Conservation (phyloP, 2,888 invertebrate species). For the Coenonympha glycerion region DNA sequence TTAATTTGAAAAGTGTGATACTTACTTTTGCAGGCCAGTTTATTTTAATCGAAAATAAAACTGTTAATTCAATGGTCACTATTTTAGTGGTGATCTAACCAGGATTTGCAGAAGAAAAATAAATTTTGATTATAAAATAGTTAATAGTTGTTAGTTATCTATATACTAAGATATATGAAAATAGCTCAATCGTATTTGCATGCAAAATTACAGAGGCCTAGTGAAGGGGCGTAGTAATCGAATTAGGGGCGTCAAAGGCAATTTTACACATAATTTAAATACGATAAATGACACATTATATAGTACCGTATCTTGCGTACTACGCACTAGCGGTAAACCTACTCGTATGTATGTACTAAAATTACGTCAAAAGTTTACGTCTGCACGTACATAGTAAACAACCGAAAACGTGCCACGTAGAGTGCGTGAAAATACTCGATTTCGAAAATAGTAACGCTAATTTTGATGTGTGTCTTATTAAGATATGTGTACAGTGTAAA, state of each 20-base stretch:
- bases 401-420: no score
- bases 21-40: no score
- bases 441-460: background rate
- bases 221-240: background rate
- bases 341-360: background rate
- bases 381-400: background rate
- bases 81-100: no score
- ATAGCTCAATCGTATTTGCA: background rate
- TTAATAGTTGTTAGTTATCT: no score
- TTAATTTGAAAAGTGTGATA: no score
- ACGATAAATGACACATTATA: background rate
- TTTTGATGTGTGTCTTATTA: background rate
- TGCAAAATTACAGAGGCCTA: background rate
- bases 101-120: no score
- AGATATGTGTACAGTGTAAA: no score
- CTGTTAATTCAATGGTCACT: no score
- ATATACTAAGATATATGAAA: background rate
- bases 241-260: background rate
- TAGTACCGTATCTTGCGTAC: background rate
- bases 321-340: background rate
- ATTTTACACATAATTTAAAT: background rate
- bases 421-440: background rate
- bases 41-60: no score
- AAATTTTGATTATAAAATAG: no score
- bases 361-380: conserved; percentile 1